These are phyloP conservation scores for Tetramorium bicarinatum DNA, from an alignment of 2,888 invertebrate species.

Conservation along the genomic window DNA sequence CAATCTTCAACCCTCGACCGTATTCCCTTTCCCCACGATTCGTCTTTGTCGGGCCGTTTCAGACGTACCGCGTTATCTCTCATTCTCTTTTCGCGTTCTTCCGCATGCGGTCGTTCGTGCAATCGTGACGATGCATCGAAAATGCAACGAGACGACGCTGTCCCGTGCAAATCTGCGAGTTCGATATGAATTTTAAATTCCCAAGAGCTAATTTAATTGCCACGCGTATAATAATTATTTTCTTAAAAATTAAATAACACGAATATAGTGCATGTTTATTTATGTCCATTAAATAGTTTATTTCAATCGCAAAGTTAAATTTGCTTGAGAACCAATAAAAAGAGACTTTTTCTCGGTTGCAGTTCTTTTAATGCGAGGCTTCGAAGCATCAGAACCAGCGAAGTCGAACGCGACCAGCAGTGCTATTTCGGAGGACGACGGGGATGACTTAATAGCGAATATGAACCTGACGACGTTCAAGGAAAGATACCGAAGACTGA, in stretches of 20 bases:
- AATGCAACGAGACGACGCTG: neutral
- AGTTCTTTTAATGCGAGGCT: constrained; percentile 72
- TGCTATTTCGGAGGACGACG: constrained; percentile 68
- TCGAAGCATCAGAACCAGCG: constrained; percentile 54
- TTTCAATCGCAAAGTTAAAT: neutral
- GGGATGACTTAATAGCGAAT: constrained; percentile 68
- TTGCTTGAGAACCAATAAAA: neutral
- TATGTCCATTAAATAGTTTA: neutral
- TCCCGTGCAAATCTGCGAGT: neutral
- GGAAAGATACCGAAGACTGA: constrained; percentile 92
- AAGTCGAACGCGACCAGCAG: constrained; percentile 69
- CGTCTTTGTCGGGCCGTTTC: constrained; percentile 62
- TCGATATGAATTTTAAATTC: neutral
- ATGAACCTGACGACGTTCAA: constrained; percentile 87
- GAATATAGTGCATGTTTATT: neutral
- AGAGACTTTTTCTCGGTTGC: constrained; percentile 63
- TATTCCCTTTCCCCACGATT: constrained; percentile 58
- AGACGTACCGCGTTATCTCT: constrained; percentile 44
- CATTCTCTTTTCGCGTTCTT: constrained; percentile 40
- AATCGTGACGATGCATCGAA: constrained; percentile 16
- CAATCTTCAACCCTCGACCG: constrained; percentile 72
- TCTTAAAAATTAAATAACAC: neutral
- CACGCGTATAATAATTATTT: neutral
- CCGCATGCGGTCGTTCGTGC: constrained; percentile 15
- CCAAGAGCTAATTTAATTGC: neutral